Evolutionary conservation across 2,797 vertebrate species (phyloP).

Genomic region (Myotis daubentonii): DNA sequence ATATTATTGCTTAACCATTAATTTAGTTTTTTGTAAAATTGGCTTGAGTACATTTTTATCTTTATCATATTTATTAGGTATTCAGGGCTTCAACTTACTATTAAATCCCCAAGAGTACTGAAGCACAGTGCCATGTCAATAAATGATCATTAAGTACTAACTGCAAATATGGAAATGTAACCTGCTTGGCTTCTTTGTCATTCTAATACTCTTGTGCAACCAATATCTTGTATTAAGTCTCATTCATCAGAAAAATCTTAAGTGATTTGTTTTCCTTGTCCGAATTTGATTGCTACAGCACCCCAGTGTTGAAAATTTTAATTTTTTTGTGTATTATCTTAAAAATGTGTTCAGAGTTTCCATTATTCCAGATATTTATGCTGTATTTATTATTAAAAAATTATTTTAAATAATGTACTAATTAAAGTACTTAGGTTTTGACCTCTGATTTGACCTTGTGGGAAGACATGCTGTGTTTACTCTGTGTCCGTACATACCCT

Average conservation of each 20-base stretch:
- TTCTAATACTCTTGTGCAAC: not conserved
- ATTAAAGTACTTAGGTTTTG: not conserved
- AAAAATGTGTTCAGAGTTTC: not conserved
- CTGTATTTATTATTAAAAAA: not conserved
- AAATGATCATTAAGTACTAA: not conserved
- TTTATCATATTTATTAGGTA: not conserved
- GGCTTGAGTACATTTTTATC: not conserved
- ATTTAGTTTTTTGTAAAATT: not conserved
- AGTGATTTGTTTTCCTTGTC: not conserved
- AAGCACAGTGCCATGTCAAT: not conserved
- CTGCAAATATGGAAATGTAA: not conserved
- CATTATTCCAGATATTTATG: not conserved
- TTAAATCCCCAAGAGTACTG: not conserved
- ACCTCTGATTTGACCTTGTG: not conserved
- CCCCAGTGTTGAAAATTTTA: not conserved
- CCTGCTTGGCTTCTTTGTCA: not conserved
- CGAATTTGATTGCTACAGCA: not conserved
- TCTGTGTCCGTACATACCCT: not conserved
- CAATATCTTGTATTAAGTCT: not conserved
- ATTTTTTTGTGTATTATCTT: not conserved
- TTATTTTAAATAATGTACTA: not conserved
- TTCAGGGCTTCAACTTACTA: not conserved
- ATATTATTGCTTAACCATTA: not conserved
- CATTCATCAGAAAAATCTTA: not conserved
- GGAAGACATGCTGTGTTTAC: not conserved